A percentile compares a stretch with the other conserved stretches of the same genome.
These are phyloP conservation scores for Blastobasis adustella DNA, from an alignment of 2,888 invertebrate species.

Conservation along the genomic window DNA sequence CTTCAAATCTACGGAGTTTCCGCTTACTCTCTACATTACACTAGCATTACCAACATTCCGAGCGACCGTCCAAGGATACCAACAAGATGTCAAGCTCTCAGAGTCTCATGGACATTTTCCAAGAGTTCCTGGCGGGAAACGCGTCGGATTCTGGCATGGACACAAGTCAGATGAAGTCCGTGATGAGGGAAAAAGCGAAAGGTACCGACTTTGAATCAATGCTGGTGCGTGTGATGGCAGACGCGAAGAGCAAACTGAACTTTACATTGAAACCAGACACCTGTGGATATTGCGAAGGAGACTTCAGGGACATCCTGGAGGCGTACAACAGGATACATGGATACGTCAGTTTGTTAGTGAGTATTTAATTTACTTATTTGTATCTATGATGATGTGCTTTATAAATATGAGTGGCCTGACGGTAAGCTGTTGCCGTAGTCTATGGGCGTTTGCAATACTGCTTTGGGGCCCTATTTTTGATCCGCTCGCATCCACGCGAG, in stretches of 20 bases:
- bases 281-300: conserved; percentile 76
- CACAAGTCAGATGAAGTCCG: conserved; percentile 53
- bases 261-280: conserved; percentile 41
- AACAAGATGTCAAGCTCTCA: conserved; percentile 54
- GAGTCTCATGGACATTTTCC: conserved; percentile 56
- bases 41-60: too few species aligned
- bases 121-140: conserved; percentile 59
- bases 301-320: conserved; percentile 73
- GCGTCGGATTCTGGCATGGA: conserved; percentile 46
- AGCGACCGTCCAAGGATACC: neutral
- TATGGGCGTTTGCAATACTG: too few species aligned
- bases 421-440: too few species aligned
- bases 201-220: conserved; percentile 45
- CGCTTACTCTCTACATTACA: too few species aligned
- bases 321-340: conserved; percentile 85
- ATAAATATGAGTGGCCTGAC: too few species aligned
- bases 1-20: too few species aligned
- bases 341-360: conserved; percentile 85
- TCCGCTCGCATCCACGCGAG: too few species aligned
- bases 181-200: conserved; percentile 48
- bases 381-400: too few species aligned
- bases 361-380: conserved; percentile 23
- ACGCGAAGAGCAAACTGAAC: conserved; percentile 47
- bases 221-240: conserved; percentile 51
- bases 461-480: too few species aligned